Evolutionary conservation across 1,140 invertebrate species (phyloP).

Genomic region (Ganaspis sp.): DNA sequence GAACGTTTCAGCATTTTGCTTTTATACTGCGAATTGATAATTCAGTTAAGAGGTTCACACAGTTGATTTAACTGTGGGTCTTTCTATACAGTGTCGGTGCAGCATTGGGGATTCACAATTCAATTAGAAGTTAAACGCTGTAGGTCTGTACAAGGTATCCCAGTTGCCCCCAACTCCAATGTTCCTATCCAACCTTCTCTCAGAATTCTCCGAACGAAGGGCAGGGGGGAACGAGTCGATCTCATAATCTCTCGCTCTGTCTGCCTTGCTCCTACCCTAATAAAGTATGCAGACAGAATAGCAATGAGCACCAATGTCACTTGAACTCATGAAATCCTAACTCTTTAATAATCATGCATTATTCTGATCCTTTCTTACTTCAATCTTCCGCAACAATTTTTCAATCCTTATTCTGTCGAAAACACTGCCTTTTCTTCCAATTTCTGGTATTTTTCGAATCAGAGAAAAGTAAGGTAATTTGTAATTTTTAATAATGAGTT

Average conservation of each 20-base stretch:
- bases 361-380: constrained; percentile 44
- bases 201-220: constrained; percentile 1
- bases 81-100: constrained; percentile 50
- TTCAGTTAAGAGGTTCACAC: constrained; percentile 63
- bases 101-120: constrained; percentile 68
- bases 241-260: constrained; percentile 62
- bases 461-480: too few relatives aligned
- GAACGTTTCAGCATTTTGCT: constrained; percentile 53
- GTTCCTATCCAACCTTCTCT: constrained; percentile 27
- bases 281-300: constrained; percentile 70
- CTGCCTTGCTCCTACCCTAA: constrained; percentile 60
- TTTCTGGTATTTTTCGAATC: too few relatives aligned
- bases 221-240: constrained; percentile 50
- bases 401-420: constrained; percentile 30
- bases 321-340: constrained; percentile 51
- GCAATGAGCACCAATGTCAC: constrained; percentile 63
- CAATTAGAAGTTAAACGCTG: constrained; percentile 71
- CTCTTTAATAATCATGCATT: constrained; percentile 60
- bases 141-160: constrained; percentile 64
- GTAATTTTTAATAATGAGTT: too few relatives aligned
- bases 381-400: constrained; percentile 38
- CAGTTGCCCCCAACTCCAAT: constrained; percentile 60
- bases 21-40: constrained; percentile 60
- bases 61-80: constrained; percentile 67
- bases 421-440: not conserved